These are phyloP conservation scores for Collichthys lucidus DNA, from an alignment of 2,113 vertebrate species.

Conservation along the genomic window DNA sequence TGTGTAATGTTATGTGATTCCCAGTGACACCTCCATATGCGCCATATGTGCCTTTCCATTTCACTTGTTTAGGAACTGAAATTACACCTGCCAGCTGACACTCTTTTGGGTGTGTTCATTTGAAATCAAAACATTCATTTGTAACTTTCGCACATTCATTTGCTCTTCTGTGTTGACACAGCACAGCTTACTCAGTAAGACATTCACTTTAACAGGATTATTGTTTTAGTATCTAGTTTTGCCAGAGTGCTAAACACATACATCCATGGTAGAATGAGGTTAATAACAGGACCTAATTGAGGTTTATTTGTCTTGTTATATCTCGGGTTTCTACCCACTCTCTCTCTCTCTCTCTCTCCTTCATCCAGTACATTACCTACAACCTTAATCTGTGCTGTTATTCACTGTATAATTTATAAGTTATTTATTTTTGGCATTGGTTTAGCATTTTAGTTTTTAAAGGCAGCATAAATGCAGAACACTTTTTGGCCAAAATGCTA, in stretches of 20 bases:
- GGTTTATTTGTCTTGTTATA: slow-evolving; percentile 10
- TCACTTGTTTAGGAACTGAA: not conserved
- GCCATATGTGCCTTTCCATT: not conserved
- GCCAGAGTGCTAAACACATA: not conserved
- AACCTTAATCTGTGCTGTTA: not conserved
- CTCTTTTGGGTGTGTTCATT: not conserved
- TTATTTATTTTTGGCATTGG: not conserved
- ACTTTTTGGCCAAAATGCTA: not conserved
- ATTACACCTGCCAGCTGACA: not conserved
- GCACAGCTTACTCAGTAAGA: not conserved
- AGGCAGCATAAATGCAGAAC: not conserved
- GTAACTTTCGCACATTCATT: not conserved
- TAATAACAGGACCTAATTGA: slow-evolving; percentile 20
- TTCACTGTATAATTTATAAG: not conserved
- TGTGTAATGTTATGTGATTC: no score
- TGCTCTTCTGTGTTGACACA: not conserved
- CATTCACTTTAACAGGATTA: not conserved
- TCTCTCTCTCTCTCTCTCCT: not conserved
- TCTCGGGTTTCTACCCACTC: not conserved
- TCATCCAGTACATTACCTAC: not conserved
- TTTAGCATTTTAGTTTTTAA: not conserved
- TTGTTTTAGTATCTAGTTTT: not conserved
- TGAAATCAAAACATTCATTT: not conserved
- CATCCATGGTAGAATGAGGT: slow-evolving; percentile 2
- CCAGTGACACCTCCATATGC: not conserved